Percentiles rank a stretch among this genome's conserved stretches.
Evolutionary conservation across 92 coral and sea anemone genomes (phyloP).

Genomic region (Siderastrea siderea): DNA sequence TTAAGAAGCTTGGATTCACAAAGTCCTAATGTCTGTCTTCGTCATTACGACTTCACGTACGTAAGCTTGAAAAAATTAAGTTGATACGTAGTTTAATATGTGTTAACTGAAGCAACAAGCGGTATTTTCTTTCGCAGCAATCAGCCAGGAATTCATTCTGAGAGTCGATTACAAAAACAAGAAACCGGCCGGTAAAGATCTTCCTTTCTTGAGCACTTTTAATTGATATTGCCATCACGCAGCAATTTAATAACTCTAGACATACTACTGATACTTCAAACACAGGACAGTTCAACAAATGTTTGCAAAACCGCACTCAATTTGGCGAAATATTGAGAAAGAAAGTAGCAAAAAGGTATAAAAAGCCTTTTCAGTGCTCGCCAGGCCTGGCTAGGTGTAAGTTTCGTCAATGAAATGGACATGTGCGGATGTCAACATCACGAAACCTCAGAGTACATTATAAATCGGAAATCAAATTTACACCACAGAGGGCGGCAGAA

Average conservation of each 20-base stretch:
- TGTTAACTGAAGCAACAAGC: neutral
- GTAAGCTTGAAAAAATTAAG: neutral
- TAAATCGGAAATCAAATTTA: slow-evolving; percentile 22
- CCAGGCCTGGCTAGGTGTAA: neutral
- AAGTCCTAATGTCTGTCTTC: no score
- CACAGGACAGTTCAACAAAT: neutral
- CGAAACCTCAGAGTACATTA: slow-evolving; percentile 1
- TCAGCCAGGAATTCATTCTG: neutral
- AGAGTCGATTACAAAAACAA: slow-evolving; percentile 11
- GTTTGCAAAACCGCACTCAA: neutral
- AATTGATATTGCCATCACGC: neutral
- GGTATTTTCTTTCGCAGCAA: slow-evolving; percentile 15
- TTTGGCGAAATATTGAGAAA: no score
- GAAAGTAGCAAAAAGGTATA: neutral
- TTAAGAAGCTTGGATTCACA: neutral
- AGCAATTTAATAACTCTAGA: neutral
- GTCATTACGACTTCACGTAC: neutral
- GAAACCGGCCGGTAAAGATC: slow-evolving; percentile 7
- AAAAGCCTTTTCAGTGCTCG: neutral
- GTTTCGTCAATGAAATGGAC: slow-evolving; percentile 26
- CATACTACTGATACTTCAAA: no score
- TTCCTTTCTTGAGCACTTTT: neutral
- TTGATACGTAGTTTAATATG: neutral
- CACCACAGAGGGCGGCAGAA: neutral
- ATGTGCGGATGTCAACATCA: slow-evolving; percentile 11